Conservation (phyloP, 2,113 vertebrate genomes). For the Ochotona princeps region DNA sequence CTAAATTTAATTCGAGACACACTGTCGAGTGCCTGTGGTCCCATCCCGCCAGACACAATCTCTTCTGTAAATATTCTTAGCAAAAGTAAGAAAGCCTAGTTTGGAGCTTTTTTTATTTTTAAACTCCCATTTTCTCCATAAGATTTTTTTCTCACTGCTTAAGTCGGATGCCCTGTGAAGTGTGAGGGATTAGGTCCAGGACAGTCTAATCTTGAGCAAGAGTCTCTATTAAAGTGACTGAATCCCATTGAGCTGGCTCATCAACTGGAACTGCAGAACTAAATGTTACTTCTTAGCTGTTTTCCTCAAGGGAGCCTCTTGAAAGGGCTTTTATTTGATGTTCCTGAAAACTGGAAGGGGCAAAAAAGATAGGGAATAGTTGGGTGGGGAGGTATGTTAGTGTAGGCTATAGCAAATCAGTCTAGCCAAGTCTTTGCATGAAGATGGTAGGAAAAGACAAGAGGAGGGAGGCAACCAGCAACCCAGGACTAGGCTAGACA, state of each 20-base stretch:
- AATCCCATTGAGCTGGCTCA: background rate
- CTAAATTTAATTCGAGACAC: background rate
- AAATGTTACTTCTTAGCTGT: background rate
- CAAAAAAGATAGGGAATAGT: background rate
- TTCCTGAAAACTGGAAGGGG: conserved; percentile 13
- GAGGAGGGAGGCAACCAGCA: no score
- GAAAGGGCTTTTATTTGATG: conserved; percentile 13
- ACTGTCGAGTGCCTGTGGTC: background rate
- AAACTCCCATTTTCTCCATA: background rate
- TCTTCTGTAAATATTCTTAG: conserved; percentile 41
- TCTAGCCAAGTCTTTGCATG: background rate
- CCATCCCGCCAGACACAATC: background rate
- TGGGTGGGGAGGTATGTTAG: background rate
- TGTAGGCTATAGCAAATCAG: no score
- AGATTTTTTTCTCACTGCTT: conserved; percentile 3
- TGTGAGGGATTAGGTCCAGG: background rate
- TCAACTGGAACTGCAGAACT: background rate
- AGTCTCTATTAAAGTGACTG: background rate
- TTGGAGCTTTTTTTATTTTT: background rate
- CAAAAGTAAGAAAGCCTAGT: background rate
- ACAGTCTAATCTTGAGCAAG: background rate
- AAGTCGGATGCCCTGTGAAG: background rate
- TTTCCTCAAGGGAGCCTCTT: conserved; percentile 10
- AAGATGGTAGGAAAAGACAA: background rate
- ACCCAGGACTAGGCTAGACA: no score